A percentile compares a stretch with the other conserved stretches of the same genome.
These are phyloP conservation scores for Dermatemys mawii DNA, from an alignment of 2,113 vertebrate species.

Conservation along the genomic window DNA sequence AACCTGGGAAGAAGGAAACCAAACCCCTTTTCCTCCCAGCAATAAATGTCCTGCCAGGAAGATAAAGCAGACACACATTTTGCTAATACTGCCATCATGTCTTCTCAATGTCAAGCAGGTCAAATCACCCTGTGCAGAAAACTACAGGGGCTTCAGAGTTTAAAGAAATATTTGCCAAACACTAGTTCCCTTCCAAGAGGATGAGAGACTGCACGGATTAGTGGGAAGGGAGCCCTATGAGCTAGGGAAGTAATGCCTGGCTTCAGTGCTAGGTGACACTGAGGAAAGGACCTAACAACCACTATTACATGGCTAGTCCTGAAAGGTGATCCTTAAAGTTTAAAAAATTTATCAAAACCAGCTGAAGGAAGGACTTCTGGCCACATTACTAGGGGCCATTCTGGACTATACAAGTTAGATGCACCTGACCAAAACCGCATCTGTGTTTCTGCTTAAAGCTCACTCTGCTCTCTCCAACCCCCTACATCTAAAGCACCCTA, in stretches of 20 bases:
- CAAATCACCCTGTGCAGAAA: neutral
- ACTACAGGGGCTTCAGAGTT: neutral
- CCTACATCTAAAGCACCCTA: neutral
- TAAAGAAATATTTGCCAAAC: neutral
- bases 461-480: neutral
- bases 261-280: neutral
- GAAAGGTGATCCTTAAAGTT: neutral
- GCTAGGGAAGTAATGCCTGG: too few species aligned
- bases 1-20: rapidly evolving
- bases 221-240: too few species aligned
- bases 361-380: neutral
- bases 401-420: neutral
- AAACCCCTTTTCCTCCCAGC: too few species aligned
- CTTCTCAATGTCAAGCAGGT: neutral
- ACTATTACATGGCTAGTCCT: neutral
- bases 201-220: too few species aligned
- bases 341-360: neutral
- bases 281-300: neutral
- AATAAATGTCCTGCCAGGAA: neutral
- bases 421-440: neutral
- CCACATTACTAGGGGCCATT: neutral
- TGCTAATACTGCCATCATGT: neutral
- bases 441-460: neutral
- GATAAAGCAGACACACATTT: neutral
- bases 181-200: too few species aligned